Conservation (phyloP, 2,888 invertebrate genomes). For the Antheraea yamamai region DNA sequence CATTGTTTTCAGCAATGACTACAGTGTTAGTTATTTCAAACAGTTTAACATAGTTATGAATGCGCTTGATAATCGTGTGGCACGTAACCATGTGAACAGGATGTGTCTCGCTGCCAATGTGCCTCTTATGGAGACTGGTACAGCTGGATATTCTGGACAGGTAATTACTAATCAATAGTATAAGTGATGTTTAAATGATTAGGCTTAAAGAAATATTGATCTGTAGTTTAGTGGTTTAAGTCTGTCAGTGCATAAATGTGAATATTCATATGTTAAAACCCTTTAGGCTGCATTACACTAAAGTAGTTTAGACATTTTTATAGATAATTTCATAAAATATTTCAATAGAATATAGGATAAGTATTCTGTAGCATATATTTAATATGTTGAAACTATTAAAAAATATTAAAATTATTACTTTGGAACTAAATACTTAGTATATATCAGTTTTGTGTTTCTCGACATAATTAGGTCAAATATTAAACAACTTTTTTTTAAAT, state of each 20-base stretch:
- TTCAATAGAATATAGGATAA: too few species aligned
- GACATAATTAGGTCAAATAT: too few species aligned
- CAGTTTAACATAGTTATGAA: constrained; percentile 96
- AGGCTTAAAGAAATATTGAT: not conserved
- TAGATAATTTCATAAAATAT: not conserved
- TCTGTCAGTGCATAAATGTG: not conserved
- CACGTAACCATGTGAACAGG: constrained; percentile 98
- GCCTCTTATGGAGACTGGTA: constrained; percentile 98
- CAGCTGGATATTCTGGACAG: constrained; percentile 98
- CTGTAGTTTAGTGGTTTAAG: not conserved
- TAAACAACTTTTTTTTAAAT: too few species aligned
- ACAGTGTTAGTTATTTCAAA: constrained; percentile 95
- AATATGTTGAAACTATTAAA: too few species aligned
- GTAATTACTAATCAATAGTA: constrained; percentile 44
- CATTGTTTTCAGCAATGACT: constrained; percentile 87
- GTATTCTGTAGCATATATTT: too few species aligned
- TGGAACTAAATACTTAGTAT: too few species aligned
- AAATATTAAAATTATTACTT: too few species aligned
- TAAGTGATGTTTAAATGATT: not conserved
- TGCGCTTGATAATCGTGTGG: constrained; percentile 97
- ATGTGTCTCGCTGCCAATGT: constrained; percentile 98
- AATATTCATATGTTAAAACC: not conserved
- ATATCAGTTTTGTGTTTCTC: too few species aligned
- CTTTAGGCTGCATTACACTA: not conserved
- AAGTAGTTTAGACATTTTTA: not conserved